These are phyloP conservation scores for Onthophagus sagittarius DNA, from an alignment of 2,888 invertebrate species.

Conservation along the genomic window DNA sequence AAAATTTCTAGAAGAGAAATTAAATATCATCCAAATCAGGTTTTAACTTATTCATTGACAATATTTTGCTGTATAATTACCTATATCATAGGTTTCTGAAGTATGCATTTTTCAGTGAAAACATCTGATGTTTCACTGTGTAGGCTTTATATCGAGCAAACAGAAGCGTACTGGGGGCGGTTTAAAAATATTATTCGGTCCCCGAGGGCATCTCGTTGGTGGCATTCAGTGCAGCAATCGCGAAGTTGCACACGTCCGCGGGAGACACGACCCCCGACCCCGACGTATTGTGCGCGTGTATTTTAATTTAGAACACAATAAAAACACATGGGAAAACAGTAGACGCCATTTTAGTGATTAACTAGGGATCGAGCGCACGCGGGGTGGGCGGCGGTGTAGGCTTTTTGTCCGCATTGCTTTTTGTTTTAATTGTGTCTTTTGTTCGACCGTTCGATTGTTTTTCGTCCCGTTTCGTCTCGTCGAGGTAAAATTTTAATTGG, in stretches of 20 bases:
- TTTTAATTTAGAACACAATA: constrained; percentile 53
- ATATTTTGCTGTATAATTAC: too few relatives aligned
- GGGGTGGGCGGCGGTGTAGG: constrained; percentile 19
- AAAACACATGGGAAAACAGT: constrained; percentile 54
- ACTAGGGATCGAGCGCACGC: constrained; percentile 49
- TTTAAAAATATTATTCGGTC: constrained; percentile 29
- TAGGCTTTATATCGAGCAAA: not conserved
- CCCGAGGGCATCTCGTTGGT: constrained; percentile 41
- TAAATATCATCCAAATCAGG: too few relatives aligned
- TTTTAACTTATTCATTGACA: too few relatives aligned
- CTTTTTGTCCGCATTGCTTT: constrained; percentile 49
- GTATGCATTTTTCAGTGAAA: too few relatives aligned
- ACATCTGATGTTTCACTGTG: not conserved
- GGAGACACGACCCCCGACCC: constrained; percentile 39
- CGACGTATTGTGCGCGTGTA: constrained; percentile 47
- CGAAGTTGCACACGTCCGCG: constrained; percentile 43
- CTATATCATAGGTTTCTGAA: too few relatives aligned
- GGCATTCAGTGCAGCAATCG: constrained; percentile 43
- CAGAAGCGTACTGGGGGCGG: not conserved
- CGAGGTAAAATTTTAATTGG: constrained; percentile 48
- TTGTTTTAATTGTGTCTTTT: constrained; percentile 50
- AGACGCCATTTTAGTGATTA: constrained; percentile 53
- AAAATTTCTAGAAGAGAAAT: too few relatives aligned
- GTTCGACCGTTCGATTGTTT: constrained; percentile 45
- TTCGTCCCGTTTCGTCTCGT: constrained; percentile 42